Base-by-base conservation (phyloP, 2,797 vertebrate genomes). In the Epinephelus coioides region DNA sequence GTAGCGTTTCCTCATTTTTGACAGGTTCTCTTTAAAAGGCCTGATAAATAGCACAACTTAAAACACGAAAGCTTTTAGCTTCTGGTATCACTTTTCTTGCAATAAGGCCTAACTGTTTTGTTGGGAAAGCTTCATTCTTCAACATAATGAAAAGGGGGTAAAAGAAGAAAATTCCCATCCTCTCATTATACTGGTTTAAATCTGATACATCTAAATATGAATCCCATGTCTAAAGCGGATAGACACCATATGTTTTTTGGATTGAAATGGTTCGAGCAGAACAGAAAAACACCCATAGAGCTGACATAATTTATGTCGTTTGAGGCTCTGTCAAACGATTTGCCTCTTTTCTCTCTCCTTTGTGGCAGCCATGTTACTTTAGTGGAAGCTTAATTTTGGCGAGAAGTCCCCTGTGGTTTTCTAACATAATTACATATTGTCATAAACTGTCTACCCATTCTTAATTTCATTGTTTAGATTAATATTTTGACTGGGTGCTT, bases 181-280 rank as follows among this genome's bases (percentile, higher is more conserved):
- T 89, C 73, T 74, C 85, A 86, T 91, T 90, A 88, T 91, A 87
- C 85, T 66, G 67, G 78, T 84, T 90, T 91, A 86, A 93, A 93
- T 88, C 76, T 87, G 92, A 95, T 93, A 90, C 90, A 89, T 90
- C 86, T 90, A 89, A 93, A 93, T 94, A 92, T 83, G 84, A 94
- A 93, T 94, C 76, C 89, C 92, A 91, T 89, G 89, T 93, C 91
- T 78, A 75, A 83, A 85, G 92, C 25, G 73, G 68, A 93, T 64
- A 85, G 91, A 88, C 92, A 81, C 80, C 94, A 96, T 94, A 79
- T 95, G 95, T 89, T 95, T 95, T 94, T 92, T 82, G 76, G 78
- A 94, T 95, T 87, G 81, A 88, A 91, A 89, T 83, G 77, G 73
- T 82, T 86, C 60, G 60, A 89, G 81, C 82, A 80, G 90, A 92